Evolutionary conservation across 2,888 invertebrate species (phyloP), one percentile per base, ranked within the genome.

Genomic region (Thera britannica): DNA sequence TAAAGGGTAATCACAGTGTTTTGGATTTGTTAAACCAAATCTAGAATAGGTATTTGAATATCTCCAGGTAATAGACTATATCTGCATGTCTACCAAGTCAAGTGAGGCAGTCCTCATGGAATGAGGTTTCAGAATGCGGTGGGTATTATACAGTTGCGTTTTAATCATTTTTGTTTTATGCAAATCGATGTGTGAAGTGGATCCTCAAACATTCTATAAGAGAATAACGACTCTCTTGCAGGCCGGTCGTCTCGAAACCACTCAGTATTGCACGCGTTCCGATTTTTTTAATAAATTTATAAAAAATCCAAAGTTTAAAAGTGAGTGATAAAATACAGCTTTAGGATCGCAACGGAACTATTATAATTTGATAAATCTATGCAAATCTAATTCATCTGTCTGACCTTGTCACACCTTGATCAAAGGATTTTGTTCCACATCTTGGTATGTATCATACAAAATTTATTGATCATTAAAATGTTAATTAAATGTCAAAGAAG

Each of bases 391-490:
- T 90, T 78, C 81, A 75, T 82, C 79, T 78, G 77, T 71, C 71
- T 83, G 90, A 88, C 92, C 92, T 93, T 84, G 89, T 83, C 90
- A 80, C 87, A 83, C 85, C 86, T 87, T 82, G 86, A 87, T 83
- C 82, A 85, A 81, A 87, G 84, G 87, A 90, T 85, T 85, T 82
- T 87, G 88, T 88, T 90, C 86, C 83, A 90, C 83, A 84, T 90
- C 86, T 89, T 80, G 89, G 91, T 90, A 86, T 78, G 89, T 89
- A 83, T 88, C 82, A 82, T 85, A 83, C 75, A 77, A 84, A 88
- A 90, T 92, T 90, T 90, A 90, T 92, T 85, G 83, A 81, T 79
- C 77, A 84, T 89, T 81, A 89, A 91, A 90, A 92, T 91, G 90
- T 86, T 88, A 92, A 92, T 90, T 76, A 86, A 87, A 84, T 88